Percentiles rank a stretch among this genome's conserved stretches.
Evolutionary conservation across 2,797 vertebrate species (phyloP).

Genomic region (Malurus leucopterus): DNA sequence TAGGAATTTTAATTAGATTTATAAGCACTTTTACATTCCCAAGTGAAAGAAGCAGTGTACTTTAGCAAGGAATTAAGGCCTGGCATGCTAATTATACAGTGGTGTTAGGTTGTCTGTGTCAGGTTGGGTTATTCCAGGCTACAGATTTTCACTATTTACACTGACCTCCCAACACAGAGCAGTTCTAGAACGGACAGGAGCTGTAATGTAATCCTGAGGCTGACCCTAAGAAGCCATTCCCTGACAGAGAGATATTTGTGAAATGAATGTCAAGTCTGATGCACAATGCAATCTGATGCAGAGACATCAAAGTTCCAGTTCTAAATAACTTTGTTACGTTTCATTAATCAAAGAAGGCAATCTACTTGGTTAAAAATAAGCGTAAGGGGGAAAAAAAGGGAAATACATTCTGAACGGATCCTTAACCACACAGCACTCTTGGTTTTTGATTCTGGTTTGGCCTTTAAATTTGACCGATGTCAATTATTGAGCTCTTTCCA

Average conservation of each 20-base stretch:
- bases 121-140: background rate
- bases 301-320: background rate
- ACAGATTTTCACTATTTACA: background rate
- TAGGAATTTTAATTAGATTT: constrained; percentile 1
- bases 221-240: background rate
- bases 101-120: background rate
- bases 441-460: background rate
- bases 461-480: background rate
- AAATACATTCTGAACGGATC: background rate
- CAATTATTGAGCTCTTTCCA: background rate
- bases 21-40: constrained; percentile 6
- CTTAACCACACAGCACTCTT: background rate
- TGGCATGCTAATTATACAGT: background rate
- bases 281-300: background rate
- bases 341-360: background rate
- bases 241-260: background rate
- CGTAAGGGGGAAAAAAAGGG: no score
- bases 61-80: constrained; percentile 7
- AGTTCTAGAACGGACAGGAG: background rate
- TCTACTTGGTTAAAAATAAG: background rate
- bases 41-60: background rate
- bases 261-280: background rate
- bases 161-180: background rate
- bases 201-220: background rate
- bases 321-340: background rate